Percentiles rank a stretch among this genome's conserved stretches.
phyloP scores from a whole-genome alignment of 2,888 invertebrate species.

The Deilephila elpenor region DNA sequence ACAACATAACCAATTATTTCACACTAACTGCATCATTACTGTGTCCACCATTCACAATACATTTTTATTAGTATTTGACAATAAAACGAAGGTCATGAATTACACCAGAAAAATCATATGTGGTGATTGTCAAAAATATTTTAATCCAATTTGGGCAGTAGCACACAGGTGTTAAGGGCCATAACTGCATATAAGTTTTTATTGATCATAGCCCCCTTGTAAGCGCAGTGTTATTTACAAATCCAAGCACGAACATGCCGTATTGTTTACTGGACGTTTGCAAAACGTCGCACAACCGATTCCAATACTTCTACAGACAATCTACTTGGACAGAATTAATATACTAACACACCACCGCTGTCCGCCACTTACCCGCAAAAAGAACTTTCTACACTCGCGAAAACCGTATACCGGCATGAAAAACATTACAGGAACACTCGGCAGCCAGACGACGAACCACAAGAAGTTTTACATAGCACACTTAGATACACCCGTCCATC shows the following conservation, averaged over 20 bases:
- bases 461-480: conserved; percentile 46
- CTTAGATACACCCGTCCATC: conserved; percentile 57
- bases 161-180: conserved; percentile 12
- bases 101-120: conserved; percentile 13
- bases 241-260: conserved; percentile 68
- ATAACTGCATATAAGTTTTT: conserved; percentile 23
- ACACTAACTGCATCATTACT: conserved; percentile 10
- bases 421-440: conserved; percentile 57
- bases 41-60: conserved; percentile 9
- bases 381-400: conserved; percentile 59
- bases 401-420: conserved; percentile 71
- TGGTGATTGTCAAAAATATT: conserved; percentile 17
- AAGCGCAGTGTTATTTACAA: conserved; percentile 60
- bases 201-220: conserved; percentile 4
- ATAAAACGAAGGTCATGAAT: conserved; percentile 30
- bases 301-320: not conserved
- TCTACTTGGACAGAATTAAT: not conserved
- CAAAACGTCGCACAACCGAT: conserved; percentile 12
- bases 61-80: conserved; percentile 29
- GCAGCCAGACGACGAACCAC: conserved; percentile 37
- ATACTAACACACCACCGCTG: conserved; percentile 14
- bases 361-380: conserved; percentile 59
- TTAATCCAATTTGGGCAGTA: conserved; percentile 24
- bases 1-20: not conserved
- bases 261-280: conserved; percentile 60